Evolutionary conservation across 2,113 vertebrate genomes (phyloP), one percentile per base, ranked within the genome.

Genomic region (Megatriorchis doriae): DNA sequence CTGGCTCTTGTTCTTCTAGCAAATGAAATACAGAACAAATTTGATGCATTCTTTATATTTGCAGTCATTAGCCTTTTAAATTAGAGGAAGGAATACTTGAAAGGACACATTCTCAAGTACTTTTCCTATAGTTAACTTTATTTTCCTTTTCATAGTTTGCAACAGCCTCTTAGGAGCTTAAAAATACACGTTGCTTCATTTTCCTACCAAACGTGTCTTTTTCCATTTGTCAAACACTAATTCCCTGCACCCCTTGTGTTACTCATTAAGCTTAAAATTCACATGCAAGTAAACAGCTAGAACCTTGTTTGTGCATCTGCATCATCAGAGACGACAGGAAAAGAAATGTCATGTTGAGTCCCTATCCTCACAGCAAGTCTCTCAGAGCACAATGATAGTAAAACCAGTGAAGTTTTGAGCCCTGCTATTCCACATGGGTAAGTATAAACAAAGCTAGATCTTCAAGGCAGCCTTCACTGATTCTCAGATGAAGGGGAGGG

Each of bases 251-350:
- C 78, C 84, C 94, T 88, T 90, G 68, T 95, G 93, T 90, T 95
- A 95, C 94, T 94, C 96, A 97, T 97, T 95, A 96, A 93, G 91
- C 89, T 95, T 91, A 93, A 97, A 96, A 97, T 97, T 94, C 95
- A 95, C 81, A 95, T 86, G 58, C 29, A 19, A 95, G 74, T 95
- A 95, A 97, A 97, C 93, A 95, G 78, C 53, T 61, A 95, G 87
- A 94, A 94, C 82, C 50, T 97, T 38, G 0, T 95, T 93, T 95
- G 93, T 80, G 87, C 87, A 93, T 91, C 70, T 96, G 86, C 81
- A 94, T 91, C 86, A 85, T 85, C 86, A 88, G 84, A 91, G 78
- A 93, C 86, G 95, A 90, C 94, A 97, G 84, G 66, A 89, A 81
- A 90, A 94, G 74, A 94, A 97, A 91, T 90, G 95, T 91, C 91